A percentile compares a stretch with the other conserved stretches of the same genome.
These are phyloP conservation scores for Centropus unirufus DNA, from an alignment of 2,113 vertebrate genomes.

Conservation along the genomic window DNA sequence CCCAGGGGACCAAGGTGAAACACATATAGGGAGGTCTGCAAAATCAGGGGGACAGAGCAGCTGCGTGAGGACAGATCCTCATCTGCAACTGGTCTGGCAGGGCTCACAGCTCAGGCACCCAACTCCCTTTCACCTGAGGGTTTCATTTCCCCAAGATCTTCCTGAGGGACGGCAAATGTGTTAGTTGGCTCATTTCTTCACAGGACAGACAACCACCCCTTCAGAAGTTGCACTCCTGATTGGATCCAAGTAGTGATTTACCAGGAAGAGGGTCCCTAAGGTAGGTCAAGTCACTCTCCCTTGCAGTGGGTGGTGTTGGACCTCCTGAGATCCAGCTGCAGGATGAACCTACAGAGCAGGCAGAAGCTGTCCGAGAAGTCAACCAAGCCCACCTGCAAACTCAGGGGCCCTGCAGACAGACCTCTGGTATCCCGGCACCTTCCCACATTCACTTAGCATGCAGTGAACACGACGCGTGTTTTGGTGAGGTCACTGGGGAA, in stretches of 20 bases:
- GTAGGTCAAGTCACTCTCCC: background rate
- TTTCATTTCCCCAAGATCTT: background rate
- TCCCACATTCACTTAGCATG: background rate
- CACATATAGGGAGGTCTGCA: background rate
- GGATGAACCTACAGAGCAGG: background rate
- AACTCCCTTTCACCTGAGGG: background rate
- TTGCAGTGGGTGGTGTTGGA: background rate
- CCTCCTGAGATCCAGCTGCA: background rate
- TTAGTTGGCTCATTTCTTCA: background rate
- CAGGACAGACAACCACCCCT: background rate
- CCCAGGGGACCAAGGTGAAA: background rate
- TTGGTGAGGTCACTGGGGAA: background rate
- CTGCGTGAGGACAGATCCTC: background rate
- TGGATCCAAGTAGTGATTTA: background rate
- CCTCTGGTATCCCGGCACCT: background rate
- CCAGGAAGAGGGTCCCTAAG: background rate
- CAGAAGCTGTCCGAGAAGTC: background rate
- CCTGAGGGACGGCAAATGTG: background rate
- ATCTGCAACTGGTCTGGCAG: background rate
- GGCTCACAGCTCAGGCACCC: background rate
- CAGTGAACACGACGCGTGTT: background rate
- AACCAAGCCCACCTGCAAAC: background rate
- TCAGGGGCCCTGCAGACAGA: background rate
- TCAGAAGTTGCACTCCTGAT: background rate
- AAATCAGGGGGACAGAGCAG: background rate